Evolutionary conservation across 1,140 invertebrate species (phyloP), one percentile per base, ranked within the genome.

Genomic region (Yoshiicerus persimilis): DNA sequence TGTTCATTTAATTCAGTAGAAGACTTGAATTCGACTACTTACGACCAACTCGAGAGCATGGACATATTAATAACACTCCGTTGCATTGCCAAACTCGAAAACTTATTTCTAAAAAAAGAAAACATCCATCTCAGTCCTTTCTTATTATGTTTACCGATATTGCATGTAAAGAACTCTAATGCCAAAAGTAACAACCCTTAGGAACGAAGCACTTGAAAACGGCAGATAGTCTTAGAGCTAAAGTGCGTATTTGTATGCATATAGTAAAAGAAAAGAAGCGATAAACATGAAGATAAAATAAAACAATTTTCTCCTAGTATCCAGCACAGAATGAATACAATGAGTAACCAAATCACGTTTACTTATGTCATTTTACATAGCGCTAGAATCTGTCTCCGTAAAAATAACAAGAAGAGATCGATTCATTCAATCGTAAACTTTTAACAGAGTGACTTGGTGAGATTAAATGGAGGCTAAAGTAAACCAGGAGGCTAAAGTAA

Each of bases 81-180:
- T 98, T 98, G 92, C 98, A 99, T 93, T 98, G 98, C 98, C 97
- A 98, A n/a, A 97, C 96, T 90, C 97, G 94, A 92, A 96, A 96
- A 62, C 95, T 96, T 89, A 96, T 95, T 93, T 95, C 94, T 95
- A 92, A n/a, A 41, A 70, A 38, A 47, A 86, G 77, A 39, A 85
- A 86, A 36, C 75, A 80, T 80, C 32, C 75, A 80, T 80, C 75
- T n/a, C 30, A 36, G 75, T 80, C 83, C n/a, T 11, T 23, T 47
- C 13, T 47, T 20, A 84, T 47, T 84, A 27, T 47, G n/a, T 25
- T 84, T 41, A 41, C 9, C 3, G 47, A 56, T 20, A n/a, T n/a
- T 5, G n/a, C 20, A 56, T 56, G 20, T 6, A 4, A 56, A n/a
- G 47, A n/a, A 56, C 20, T 56, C 16, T 56, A n/a, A 16, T 56